These are phyloP conservation scores for Siderastrea siderea DNA, from an alignment of 92 coral and sea anemone species.

Conservation along the genomic window DNA sequence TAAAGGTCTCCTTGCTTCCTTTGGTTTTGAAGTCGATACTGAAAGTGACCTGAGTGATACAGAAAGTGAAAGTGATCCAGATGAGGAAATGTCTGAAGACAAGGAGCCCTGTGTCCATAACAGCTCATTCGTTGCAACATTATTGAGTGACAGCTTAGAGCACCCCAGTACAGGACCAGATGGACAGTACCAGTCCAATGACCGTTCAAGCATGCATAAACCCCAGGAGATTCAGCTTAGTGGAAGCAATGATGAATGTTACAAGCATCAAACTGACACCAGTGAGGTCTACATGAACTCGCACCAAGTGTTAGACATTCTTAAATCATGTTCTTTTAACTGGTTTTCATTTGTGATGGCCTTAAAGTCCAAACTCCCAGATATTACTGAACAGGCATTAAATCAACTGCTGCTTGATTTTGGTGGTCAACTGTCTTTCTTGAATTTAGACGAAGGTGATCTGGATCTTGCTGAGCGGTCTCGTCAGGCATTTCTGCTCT, in stretches of 20 bases:
- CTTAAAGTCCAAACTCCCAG: background rate
- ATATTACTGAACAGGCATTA: background rate
- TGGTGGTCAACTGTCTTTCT: background rate
- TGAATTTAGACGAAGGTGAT: background rate
- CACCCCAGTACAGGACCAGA: background rate
- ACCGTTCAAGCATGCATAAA: background rate
- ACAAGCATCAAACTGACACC: too few relatives aligned
- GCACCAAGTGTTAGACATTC: too few relatives aligned
- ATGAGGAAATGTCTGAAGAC: too few relatives aligned
- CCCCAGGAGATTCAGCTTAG: background rate
- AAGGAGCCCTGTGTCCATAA: too few relatives aligned
- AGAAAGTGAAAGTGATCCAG: too few relatives aligned
- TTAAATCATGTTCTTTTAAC: too few relatives aligned
- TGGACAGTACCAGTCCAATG: background rate
- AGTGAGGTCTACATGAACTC: too few relatives aligned
- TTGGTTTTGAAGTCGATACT: too few relatives aligned
- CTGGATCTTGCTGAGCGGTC: background rate
- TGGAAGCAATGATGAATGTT: too few relatives aligned
- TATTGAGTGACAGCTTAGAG: slow-evolving; percentile 17
- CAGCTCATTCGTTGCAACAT: background rate
- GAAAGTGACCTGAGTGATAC: too few relatives aligned
- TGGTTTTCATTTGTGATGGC: too few relatives aligned
- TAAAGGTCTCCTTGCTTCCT: too few relatives aligned
- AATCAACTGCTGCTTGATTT: background rate
- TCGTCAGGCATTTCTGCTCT: background rate